Conservation (phyloP, 1,140 invertebrate genomes). For the Pseudomyrmex concolor region DNA sequence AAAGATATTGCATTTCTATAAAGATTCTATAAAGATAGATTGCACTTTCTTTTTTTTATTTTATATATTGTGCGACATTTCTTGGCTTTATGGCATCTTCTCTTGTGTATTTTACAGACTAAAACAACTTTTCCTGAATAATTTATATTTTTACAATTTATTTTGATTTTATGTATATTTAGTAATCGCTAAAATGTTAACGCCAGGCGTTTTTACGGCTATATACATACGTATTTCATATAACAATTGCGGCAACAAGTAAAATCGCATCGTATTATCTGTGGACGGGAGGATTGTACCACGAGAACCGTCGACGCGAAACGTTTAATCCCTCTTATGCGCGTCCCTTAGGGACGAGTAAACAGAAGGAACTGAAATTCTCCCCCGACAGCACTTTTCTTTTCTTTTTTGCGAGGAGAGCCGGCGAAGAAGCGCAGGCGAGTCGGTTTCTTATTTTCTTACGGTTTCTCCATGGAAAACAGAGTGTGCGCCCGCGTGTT, state of each 20-base stretch:
- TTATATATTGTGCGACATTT: not conserved
- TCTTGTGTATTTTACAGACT: too few relatives aligned
- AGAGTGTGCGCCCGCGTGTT: not conserved
- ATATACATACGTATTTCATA: slow-evolving; percentile 34
- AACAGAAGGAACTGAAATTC: slow-evolving; percentile 50
- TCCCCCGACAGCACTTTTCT: slow-evolving; percentile 39
- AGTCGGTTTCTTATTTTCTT: slow-evolving; percentile 55
- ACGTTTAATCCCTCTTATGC: slow-evolving; percentile 47
- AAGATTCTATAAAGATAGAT: too few relatives aligned
- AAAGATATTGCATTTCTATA: too few relatives aligned
- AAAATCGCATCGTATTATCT: not conserved
- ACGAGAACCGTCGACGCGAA: slow-evolving; percentile 44
- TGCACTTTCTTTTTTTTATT: too few relatives aligned
- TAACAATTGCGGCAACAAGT: slow-evolving; percentile 26
- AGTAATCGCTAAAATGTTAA: not conserved
- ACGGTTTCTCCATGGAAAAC: slow-evolving; percentile 34
- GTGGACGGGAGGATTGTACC: not conserved
- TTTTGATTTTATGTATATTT: not conserved
- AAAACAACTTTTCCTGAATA: not conserved
- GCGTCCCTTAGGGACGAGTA: slow-evolving; percentile 49
- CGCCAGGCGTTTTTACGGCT: not conserved
- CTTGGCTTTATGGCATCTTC: too few relatives aligned
- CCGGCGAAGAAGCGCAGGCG: slow-evolving; percentile 44
- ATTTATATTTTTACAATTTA: not conserved
- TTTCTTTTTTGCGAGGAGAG: slow-evolving; percentile 25